phyloP scores from a whole-genome alignment of 2,888 invertebrate genomes.

The Habrosyne pyritoides region DNA sequence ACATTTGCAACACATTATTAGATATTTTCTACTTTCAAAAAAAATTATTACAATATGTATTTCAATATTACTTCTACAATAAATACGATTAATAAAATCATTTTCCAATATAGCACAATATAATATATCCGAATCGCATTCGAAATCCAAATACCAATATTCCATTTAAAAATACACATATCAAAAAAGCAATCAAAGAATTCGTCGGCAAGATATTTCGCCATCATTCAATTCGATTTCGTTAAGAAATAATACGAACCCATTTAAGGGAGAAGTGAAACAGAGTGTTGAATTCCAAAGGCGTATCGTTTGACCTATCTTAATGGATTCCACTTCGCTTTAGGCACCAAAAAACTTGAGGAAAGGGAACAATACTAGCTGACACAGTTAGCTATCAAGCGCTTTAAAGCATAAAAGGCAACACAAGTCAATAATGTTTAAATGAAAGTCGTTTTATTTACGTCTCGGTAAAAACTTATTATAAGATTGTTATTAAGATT shows the following conservation, averaged over 20 bases:
- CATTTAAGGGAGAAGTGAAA: constrained; percentile 18
- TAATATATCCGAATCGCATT: background rate
- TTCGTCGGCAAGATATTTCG: constrained; percentile 7
- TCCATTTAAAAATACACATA: background rate
- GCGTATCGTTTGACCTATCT: constrained; percentile 67
- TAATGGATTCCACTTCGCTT: constrained; percentile 65
- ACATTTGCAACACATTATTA: no score
- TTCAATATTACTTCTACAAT: no score
- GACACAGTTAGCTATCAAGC: constrained; percentile 34
- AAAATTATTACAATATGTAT: no score
- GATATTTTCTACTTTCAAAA: no score
- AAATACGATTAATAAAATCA: no score
- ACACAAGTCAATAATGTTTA: no score
- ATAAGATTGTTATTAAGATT: background rate
- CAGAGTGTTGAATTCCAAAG: constrained; percentile 38
- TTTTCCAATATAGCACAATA: no score
- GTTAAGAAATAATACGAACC: constrained; percentile 15
- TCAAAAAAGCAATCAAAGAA: constrained; percentile 8
- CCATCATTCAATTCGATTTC: constrained; percentile 11
- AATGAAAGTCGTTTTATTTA: no score
- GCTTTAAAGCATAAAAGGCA: constrained; percentile 27
- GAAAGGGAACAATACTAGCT: constrained; percentile 39
- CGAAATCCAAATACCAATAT: background rate
- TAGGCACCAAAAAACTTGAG: constrained; percentile 54
- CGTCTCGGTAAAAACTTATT: background rate